Percentiles rank a stretch among this genome's conserved stretches.
These are phyloP conservation scores for Gymnobelideus leadbeateri DNA, from an alignment of 2,113 vertebrate species.

Conservation along the genomic window DNA sequence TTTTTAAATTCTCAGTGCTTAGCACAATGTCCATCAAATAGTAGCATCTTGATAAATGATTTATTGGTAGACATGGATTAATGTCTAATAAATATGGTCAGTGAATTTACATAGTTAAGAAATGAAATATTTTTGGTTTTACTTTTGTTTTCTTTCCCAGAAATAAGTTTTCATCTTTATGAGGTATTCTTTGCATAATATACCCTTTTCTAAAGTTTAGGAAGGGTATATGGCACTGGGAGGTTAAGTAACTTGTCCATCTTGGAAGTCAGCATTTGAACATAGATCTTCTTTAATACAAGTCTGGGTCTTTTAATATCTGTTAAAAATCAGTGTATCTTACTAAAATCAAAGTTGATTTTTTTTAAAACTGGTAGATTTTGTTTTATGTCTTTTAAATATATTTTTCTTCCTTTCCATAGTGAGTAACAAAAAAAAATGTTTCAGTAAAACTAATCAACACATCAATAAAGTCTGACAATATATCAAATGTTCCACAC, in stretches of 20 bases:
- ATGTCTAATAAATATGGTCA: neutral
- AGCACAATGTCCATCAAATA: neutral
- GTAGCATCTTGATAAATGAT: neutral
- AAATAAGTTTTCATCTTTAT: neutral
- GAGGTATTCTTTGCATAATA: neutral
- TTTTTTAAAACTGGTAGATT: neutral
- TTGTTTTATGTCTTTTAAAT: neutral
- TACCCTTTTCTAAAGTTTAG: neutral
- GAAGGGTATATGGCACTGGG: neutral
- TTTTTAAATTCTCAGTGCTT: neutral
- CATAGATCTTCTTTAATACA: neutral
- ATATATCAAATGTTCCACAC: neutral
- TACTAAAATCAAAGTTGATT: neutral
- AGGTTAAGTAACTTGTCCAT: neutral
- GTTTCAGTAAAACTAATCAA: neutral
- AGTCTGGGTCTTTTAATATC: neutral
- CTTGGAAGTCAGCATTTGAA: neutral
- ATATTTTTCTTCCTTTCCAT: neutral
- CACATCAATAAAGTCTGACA: neutral
- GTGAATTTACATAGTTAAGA: neutral
- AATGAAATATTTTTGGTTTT: neutral
- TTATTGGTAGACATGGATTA: neutral
- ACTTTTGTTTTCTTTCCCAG: neutral
- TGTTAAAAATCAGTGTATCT: neutral
- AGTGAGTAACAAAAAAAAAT: neutral